These are phyloP conservation scores for Enteromius fasciolatus DNA, from an alignment of 2,797 vertebrate species.

Conservation along the genomic window DNA sequence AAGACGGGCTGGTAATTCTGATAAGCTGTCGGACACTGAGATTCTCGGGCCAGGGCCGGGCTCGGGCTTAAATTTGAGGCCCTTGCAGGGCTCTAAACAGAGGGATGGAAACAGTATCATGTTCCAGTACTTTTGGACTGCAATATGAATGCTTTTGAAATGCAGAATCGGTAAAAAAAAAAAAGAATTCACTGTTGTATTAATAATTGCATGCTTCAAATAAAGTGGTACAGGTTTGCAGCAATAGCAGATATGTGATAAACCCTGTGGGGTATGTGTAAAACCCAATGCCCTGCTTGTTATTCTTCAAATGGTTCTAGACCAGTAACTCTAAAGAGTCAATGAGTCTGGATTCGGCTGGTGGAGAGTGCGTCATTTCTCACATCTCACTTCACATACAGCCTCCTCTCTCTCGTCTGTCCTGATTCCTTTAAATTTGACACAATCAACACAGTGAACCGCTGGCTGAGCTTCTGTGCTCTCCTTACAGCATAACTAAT, in stretches of 20 bases:
- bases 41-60: no score
- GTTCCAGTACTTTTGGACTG: no score
- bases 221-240: neutral
- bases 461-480: neutral
- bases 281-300: neutral
- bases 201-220: neutral
- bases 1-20: no score
- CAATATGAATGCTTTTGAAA: neutral
- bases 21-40: no score
- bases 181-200: neutral
- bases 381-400: neutral
- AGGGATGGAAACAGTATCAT: no score
- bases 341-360: neutral
- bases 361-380: neutral
- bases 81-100: no score
- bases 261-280: neutral
- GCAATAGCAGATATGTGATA: neutral
- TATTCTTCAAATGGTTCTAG: neutral
- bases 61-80: no score
- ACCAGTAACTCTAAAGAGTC: neutral
- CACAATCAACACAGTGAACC: slow-evolving; percentile 1
- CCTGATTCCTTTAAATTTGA: slow-evolving; percentile 7
- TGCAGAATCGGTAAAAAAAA: neutral
- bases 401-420: neutral
- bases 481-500: neutral